Base-by-base conservation (phyloP, 1,140 invertebrate species). In the Caerostris darwini region DNA sequence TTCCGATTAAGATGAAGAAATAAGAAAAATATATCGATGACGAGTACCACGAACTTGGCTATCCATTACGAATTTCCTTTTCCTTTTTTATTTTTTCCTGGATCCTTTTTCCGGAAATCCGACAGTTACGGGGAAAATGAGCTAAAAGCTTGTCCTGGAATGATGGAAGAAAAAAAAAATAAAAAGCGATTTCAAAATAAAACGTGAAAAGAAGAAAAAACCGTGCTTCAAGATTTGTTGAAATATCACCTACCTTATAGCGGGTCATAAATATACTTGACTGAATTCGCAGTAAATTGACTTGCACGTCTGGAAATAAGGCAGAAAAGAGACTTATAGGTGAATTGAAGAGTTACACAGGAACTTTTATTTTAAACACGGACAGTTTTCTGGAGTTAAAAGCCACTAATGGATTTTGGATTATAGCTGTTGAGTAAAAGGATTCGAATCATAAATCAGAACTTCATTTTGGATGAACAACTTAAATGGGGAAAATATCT, bases 1-100 rank as follows among this genome's bases (percentile, higher is more conserved):
- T 77, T 77, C 71, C 50, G 71, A 77, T 77, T 77, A 77, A 34
- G 50, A 77, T 77, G 71, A 77, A 53, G 34, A 12, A 77, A 77
- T 19, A 53, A 77, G 34, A 71, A 77, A 50, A 77, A 77, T 53
- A 12, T 14, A 77, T 77, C 71, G 71, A 53, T 77, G 71, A 77
- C 71, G 34, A 4, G 71, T 77, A 50, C 34, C 71, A 50, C 53
- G 5, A 8, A 7, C 3, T 4, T 3, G 6, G 12, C 34, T 77
- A 77, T 77, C 34, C 34, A 77, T 77, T 50, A 77, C 34, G 12
- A 64, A 34, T 34, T 34, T 34, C 34, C 34, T 34, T 34, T 34
- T 34, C 34, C 34, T 34, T n/a, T n/a, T n/a, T 34, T 34, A 1
- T 64, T 53, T 71, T 19, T 71, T 53, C 50, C 53, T 77, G 8